Percentiles rank a stretch among this genome's conserved stretches.
These are phyloP conservation scores for Platycnemis pennipes DNA, from an alignment of 2,888 invertebrate genomes.

Conservation along the genomic window DNA sequence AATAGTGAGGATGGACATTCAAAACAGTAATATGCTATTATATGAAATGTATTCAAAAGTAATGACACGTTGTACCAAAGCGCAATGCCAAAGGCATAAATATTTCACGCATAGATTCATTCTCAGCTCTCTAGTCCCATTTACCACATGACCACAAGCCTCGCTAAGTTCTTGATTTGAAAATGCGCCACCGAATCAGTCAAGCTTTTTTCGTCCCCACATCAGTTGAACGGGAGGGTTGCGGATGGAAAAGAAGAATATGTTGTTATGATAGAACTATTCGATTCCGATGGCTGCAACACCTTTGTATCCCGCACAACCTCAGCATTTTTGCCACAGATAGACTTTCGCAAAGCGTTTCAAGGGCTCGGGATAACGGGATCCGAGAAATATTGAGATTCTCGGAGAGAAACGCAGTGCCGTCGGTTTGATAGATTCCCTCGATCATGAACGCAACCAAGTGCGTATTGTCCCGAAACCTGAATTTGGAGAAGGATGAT, in stretches of 20 bases:
- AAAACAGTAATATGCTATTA: no score
- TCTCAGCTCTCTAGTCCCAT: no score
- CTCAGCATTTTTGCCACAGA: background rate
- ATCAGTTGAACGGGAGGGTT: background rate
- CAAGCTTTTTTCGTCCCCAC: background rate
- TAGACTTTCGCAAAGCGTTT: background rate
- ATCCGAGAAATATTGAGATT: background rate
- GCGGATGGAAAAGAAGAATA: background rate
- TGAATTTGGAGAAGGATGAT: background rate
- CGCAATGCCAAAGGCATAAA: no score
- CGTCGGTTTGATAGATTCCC: background rate
- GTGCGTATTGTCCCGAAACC: background rate
- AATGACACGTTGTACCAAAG: no score
- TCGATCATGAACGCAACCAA: background rate
- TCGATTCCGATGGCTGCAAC: background rate
- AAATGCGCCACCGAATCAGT: background rate
- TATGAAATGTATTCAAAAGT: no score
- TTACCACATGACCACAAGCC: no score
- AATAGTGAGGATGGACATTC: no score
- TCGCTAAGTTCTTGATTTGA: no score
- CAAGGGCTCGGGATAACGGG: slow-evolving; percentile 30
- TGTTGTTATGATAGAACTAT: background rate
- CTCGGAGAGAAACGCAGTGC: background rate
- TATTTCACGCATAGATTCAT: no score
- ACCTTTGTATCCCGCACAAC: background rate